Evolutionary conservation across 2,888 invertebrate species (phyloP).

Genomic region (Cephus rjabovi): DNA sequence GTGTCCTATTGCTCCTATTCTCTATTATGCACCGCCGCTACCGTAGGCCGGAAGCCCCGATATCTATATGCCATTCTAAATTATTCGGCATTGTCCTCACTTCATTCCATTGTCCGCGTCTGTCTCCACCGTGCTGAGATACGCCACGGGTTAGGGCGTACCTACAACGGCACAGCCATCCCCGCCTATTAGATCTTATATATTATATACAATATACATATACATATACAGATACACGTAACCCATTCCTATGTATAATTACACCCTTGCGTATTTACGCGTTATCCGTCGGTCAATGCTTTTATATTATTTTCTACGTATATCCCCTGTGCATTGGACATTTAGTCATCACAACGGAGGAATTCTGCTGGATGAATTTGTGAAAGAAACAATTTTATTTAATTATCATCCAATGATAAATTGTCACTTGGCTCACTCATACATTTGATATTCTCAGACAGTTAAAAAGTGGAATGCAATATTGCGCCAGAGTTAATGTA

Average conservation of each 20-base stretch:
- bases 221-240: constrained; percentile 17
- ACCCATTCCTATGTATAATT: not conserved
- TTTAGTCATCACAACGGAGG: not conserved
- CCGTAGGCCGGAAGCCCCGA: constrained; percentile 55
- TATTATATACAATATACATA: constrained; percentile 29
- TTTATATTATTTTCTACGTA: not conserved
- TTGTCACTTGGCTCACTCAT: not conserved
- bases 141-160: constrained; percentile 55
- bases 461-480: constrained; percentile 43
- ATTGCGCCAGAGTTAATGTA: constrained; percentile 42
- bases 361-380: not conserved
- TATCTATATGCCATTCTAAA: constrained; percentile 65
- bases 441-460: constrained; percentile 26
- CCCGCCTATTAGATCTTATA: not conserved
- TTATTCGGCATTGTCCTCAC: constrained; percentile 64
- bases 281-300: not conserved
- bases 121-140: constrained; percentile 61
- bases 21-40: constrained; percentile 56
- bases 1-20: constrained; percentile 65
- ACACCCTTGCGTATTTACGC: not conserved
- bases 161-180: constrained; percentile 33
- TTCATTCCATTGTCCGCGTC: constrained; percentile 64
- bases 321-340: not conserved
- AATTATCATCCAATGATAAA: not conserved
- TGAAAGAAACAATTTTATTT: not conserved